phyloP scores from a whole-genome alignment of 2,797 vertebrate species.

The Phalloptychus januarius region DNA sequence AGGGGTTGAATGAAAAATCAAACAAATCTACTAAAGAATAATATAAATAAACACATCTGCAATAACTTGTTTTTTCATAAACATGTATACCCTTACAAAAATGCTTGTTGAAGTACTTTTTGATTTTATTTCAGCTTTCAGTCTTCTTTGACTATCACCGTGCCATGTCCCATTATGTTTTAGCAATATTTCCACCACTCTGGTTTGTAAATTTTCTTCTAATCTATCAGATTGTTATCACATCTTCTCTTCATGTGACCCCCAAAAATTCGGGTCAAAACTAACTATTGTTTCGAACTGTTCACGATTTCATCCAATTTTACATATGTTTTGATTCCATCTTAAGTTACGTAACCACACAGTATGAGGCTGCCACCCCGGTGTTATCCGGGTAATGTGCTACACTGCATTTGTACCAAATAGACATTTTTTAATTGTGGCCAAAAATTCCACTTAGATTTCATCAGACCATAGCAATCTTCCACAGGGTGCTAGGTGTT shows the following conservation, averaged over 20 bases:
- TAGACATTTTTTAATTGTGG: neutral
- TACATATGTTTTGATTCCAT: neutral
- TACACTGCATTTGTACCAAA: neutral
- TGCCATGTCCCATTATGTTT: neutral
- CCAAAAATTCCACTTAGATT: neutral
- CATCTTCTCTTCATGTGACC: neutral
- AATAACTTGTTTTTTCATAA: neutral
- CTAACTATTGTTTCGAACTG: neutral
- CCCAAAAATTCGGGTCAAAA: neutral
- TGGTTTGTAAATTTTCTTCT: neutral
- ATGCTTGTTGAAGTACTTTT: neutral
- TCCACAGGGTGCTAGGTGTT: no score
- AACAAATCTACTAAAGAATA: neutral
- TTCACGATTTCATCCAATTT: neutral
- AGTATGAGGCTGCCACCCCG: neutral
- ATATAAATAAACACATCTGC: neutral
- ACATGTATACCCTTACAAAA: neutral
- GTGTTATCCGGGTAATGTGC: neutral
- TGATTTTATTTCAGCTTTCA: neutral
- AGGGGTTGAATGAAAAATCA: neutral
- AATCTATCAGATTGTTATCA: neutral
- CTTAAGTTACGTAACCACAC: neutral
- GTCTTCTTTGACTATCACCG: neutral
- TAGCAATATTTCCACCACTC: neutral
- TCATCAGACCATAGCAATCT: neutral